Conservation (phyloP, 2,797 vertebrate species). For the Liasis olivaceus region DNA sequence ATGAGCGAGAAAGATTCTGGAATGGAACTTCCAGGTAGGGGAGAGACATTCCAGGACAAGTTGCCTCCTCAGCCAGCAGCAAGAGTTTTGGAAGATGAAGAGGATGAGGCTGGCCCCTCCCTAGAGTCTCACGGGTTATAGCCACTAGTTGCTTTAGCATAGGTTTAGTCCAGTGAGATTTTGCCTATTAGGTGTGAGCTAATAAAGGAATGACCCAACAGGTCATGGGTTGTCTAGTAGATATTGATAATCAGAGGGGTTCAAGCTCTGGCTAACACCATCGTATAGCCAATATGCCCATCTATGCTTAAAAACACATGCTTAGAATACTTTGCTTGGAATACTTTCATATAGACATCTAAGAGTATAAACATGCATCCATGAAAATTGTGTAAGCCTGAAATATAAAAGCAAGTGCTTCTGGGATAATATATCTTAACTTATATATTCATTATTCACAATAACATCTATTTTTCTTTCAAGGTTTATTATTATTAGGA, state of each 20-base stretch:
- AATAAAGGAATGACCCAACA: no score
- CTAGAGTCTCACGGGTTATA: no score
- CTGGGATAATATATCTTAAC: conserved; percentile 25
- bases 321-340: conserved; percentile 36
- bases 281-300: not conserved
- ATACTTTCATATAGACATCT: conserved; percentile 45
- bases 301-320: conserved; percentile 33
- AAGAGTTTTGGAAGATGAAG: no score
- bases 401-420: conserved; percentile 27
- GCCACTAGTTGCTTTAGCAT: no score
- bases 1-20: no score
- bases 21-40: no score
- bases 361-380: conserved; percentile 50
- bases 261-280: conserved; percentile 31
- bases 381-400: conserved; percentile 28
- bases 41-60: no score
- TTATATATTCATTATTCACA: conserved; percentile 25
- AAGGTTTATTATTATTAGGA: no score
- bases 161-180: no score
- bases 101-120: no score
- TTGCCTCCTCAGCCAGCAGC: no score
- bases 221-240: not conserved
- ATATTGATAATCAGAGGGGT: conserved; percentile 28
- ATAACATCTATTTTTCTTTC: conserved; percentile 30
- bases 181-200: no score